Evolutionary conservation across 2,888 invertebrate genomes (phyloP), one percentile per base, ranked within the genome.

Genomic region (Drosophila pseudotakahashii): DNA sequence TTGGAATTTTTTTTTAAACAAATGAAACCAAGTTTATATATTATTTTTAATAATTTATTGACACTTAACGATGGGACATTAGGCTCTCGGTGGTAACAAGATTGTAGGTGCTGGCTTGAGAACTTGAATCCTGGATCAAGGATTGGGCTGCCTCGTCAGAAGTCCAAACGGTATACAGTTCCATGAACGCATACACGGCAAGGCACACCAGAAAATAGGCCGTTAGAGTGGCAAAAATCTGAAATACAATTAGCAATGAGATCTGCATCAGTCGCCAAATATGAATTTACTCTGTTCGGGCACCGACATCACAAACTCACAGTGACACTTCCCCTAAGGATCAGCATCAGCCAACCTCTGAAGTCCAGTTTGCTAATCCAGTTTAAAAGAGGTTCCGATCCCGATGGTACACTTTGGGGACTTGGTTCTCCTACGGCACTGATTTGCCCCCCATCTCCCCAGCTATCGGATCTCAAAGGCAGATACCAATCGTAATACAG

Each of bases 141-240:
- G 53, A 14, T 0, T 9, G 30, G 0, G 58, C 26, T 0, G 63
- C 48, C n/a, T 47, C 47, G 2, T 53, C 14, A 6, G 50, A 14
- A 0, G 51, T 58, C n/a, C 53, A 69, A 6, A 76, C 19, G 5
- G 71, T 61, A 30, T 82, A 52, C 13, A 90, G 13, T 73, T 74
- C 78, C 75, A 76, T 69, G 39, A 64, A 74, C 58, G 53, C 77
- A 57, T 67, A 89, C 23, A 91, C 80, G 4, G 70, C 23, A 19
- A 81, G 63, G 52, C 89, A 89, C 9, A 89, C 78, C 11, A 80
- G 37, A 13, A 77, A 41, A 62, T 90, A 90, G 14, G 84, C 72
- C 3, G 70, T 10, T 26, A 87, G 42, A 11, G 89, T 90, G 7
- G 77, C 69, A 30, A 82, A 44, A 13, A 88, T 77, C 90, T 91